Base-by-base conservation (phyloP, 1,140 invertebrate species). In the Aphelenchoides besseyi region DNA sequence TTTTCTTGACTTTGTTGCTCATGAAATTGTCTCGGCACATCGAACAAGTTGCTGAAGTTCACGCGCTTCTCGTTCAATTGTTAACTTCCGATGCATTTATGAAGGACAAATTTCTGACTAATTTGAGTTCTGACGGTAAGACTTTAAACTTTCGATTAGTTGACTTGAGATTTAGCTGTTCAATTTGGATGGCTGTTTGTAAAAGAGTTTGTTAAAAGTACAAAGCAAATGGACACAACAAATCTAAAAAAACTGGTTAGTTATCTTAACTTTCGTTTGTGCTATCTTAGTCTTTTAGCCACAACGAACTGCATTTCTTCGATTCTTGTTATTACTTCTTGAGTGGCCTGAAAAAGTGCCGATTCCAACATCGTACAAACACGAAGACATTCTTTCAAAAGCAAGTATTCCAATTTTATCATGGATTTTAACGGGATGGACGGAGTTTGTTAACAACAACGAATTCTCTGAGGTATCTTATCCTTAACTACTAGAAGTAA, bases 51-150 rank as follows among this genome's bases (percentile, higher is more conserved):
- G 12, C 0, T 33, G 30, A 66, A 66, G n/a, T n/a, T 18, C 16
- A 66, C n/a, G 63, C 2, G 12, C 30, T 32, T 2, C 30, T 66
- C 12, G 12, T 8, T 0, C 30, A 66, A 8, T 1, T 3, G 30
- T 35, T 66, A 9, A 26, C 16, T n/a, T 37, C n/a, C 12, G 63
- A 66, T 53, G 63, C 30, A n/a, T 66, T 33, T 33, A 12, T 37
- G 30, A 66, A 66, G 32, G 63, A 66, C n/a, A 66, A 37, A 30
- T 66, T 66, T 53, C 30, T 66, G 36, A n/a, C 30, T 30, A 16
- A 35, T 53, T 32, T 66, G 32, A 32, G 12, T 16, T 16, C n/a
- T n/a, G 30, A 36, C 48, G 36, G 59, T 61, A 16, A 3, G 63
- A 8, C 32, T 8, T 5, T 33, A 8, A 59, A 5, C 26, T 59